phyloP scores from a whole-genome alignment of 2,888 invertebrate genomes.

The Blastobasis adustella region DNA sequence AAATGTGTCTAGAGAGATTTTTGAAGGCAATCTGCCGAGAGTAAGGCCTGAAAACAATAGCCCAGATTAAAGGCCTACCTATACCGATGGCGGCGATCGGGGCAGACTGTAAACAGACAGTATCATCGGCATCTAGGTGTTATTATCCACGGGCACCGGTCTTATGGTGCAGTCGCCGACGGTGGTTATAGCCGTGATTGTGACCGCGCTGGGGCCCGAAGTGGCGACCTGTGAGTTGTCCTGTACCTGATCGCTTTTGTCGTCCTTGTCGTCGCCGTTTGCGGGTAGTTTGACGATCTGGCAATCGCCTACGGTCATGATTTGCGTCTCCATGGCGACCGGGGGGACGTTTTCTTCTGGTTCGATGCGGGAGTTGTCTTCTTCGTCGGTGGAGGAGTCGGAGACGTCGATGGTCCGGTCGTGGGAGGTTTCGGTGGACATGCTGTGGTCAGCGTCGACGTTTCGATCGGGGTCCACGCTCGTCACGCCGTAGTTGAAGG shows the following conservation, averaged over 20 bases:
- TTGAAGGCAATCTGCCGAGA: too few relatives aligned
- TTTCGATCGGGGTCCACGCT: slow-evolving; percentile 52
- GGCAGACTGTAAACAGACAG: slow-evolving; percentile 1
- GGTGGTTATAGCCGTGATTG: slow-evolving; percentile 63
- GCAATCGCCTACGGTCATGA: slow-evolving; percentile 70
- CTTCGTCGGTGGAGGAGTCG: slow-evolving; percentile 56
- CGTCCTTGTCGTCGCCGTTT: slow-evolving; percentile 42
- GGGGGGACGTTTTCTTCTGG: slow-evolving; percentile 50
- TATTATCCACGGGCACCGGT: slow-evolving; percentile 29
- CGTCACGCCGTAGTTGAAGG: slow-evolving; percentile 49
- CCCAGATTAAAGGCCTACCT: too few relatives aligned
- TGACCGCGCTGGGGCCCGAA: slow-evolving; percentile 52
- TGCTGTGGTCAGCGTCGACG: slow-evolving; percentile 41
- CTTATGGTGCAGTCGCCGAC: slow-evolving; percentile 69
- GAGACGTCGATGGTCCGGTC: slow-evolving; percentile 64
- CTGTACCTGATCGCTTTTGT: slow-evolving; percentile 33
- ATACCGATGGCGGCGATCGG: too few relatives aligned
- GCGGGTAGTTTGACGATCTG: slow-evolving; percentile 66
- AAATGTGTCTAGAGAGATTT: too few relatives aligned
- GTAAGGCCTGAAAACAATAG: too few relatives aligned
- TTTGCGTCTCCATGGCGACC: slow-evolving; percentile 53
- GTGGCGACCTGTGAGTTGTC: slow-evolving; percentile 32
- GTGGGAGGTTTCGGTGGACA: slow-evolving; percentile 35
- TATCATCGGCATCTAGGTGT: slow-evolving; percentile 10
- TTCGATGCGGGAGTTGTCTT: slow-evolving; percentile 45